Percentiles rank a stretch among this genome's conserved stretches.
Evolutionary conservation across 2,797 vertebrate genomes (phyloP).

Genomic region (Ctenosaura bakeri): DNA sequence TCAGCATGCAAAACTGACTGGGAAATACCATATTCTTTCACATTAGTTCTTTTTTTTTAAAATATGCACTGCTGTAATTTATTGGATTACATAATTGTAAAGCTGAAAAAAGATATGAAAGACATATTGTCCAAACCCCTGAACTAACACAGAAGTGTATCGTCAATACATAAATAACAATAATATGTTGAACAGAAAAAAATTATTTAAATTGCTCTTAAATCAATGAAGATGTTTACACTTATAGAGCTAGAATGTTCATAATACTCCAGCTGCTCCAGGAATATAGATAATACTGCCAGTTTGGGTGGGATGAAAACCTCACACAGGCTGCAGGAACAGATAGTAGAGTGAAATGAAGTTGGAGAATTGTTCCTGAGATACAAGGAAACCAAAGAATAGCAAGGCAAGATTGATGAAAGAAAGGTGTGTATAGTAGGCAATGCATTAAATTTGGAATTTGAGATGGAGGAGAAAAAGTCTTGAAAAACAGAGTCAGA

Average conservation of each 20-base stretch:
- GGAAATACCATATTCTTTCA: background rate
- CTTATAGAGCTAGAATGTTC: background rate
- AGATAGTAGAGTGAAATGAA: background rate
- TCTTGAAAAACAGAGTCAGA: background rate
- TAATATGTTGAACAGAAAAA: background rate
- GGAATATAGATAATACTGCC: background rate
- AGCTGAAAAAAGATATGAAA: constrained; percentile 11
- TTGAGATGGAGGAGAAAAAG: background rate
- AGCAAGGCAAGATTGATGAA: background rate
- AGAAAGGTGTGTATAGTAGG: background rate
- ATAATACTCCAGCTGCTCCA: background rate
- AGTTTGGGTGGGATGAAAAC: background rate
- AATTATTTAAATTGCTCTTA: background rate
- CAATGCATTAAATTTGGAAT: background rate
- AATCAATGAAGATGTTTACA: too few relatives aligned
- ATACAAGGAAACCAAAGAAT: background rate
- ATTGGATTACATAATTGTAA: constrained; percentile 22
- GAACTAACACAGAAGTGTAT: background rate
- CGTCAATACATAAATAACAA: background rate
- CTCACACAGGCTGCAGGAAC: background rate
- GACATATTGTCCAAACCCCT: background rate
- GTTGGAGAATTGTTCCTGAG: background rate
- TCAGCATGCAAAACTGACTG: constrained; percentile 25
- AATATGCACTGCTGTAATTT: background rate
- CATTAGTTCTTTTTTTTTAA: constrained; percentile 20